Base-by-base conservation (phyloP, 1,140 invertebrate genomes). In the Drosophila seguyi region DNA sequence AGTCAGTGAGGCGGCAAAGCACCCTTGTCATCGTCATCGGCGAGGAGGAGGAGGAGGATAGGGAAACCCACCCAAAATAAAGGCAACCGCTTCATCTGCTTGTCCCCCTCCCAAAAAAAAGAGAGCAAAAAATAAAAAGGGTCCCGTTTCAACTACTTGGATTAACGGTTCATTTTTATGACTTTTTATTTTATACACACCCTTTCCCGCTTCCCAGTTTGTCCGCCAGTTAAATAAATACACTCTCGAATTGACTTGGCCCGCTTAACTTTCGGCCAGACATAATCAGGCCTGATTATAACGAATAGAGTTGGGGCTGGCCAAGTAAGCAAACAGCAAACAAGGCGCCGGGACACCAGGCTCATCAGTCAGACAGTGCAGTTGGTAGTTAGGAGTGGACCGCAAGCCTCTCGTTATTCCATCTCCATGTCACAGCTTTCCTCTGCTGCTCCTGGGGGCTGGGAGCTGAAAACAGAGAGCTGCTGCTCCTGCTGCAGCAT, bases 1-100 rank as follows among this genome's bases (percentile, higher is more conserved):
- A 91, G 88, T 91, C 88, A 91, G 88, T 85, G 88, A 91, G 83
- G 88, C 88, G 88, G 88, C 88, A 91, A 91, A 91, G 88, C 88
- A 91, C 90, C 88, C 88, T 91, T 91, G 88, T 91, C 88, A 91
- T 91, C 88, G 81, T 91, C 84, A 81, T 82, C 73, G 69, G 62
- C 72, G 72, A 56, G 48, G 42, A 36, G 14, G 10, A 41, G 14
- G n/a, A 16, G 34, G 11, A 31, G 14, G 11, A 14, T 7, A 36
- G 34, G 34, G 11, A 16, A 6, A 3, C n/a, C 45, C 18, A 36
- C 29, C 38, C 48, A 52, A 63, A 85, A 69, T 81, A 75, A 82
- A 67, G 68, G 57, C 73, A 79, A 86, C 76, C 56, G 82, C 79
- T 86, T 86, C 82, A 86, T 86, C 69, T 79, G 69, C 56, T 73